Evolutionary conservation across 1,140 invertebrate species (phyloP), one percentile per base, ranked within the genome.

Genomic region (Dendroctonus valens): DNA sequence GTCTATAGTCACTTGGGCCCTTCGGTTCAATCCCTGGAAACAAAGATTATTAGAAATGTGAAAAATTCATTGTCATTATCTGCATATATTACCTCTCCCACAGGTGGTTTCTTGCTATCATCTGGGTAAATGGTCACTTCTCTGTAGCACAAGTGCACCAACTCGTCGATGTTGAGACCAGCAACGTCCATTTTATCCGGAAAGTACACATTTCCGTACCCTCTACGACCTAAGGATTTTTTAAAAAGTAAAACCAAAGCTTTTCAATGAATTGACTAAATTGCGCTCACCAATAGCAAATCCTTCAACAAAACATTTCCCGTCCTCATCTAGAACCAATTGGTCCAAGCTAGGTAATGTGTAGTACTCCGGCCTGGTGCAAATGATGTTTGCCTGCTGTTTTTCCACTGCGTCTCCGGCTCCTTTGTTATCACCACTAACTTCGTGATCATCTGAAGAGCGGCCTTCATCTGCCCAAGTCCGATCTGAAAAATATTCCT

Each of bases 201-300:
- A 76, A 94, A 99, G 76, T 85, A 93, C 0, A 99, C 91, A 79
- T 91, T 93, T 26, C 97, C 97, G 79, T 95, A 99, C 50, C 92
- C 92, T 62, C 89, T 83, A 11, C 96, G 84, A 0, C 95, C 96
- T 54, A 99, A 65, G 49, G 55, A 42, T 5, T 26, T 60, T 60
- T 39, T 8, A 38, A 11, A 38, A 11, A 14, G 12, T 14, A 11
- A 59, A 59, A 42, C 3, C 26, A 11, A 42, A n/a, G 8, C 9
- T 11, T 37, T n/a, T n/a, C n/a, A n/a, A n/a, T n/a, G n/a, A n/a
- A n/a, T 9, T 14, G 46, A 59, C 2, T 49, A 3, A 44, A 12
- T 59, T 14, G 9, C 7, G 7, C 59, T 41, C 55, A 65, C 52
- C 66, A 38, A 68, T 38, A 0, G 92, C 94, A 68, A 99, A 92